These are phyloP conservation scores for Gila robusta DNA, from an alignment of 2,797 vertebrate species.

Conservation along the genomic window DNA sequence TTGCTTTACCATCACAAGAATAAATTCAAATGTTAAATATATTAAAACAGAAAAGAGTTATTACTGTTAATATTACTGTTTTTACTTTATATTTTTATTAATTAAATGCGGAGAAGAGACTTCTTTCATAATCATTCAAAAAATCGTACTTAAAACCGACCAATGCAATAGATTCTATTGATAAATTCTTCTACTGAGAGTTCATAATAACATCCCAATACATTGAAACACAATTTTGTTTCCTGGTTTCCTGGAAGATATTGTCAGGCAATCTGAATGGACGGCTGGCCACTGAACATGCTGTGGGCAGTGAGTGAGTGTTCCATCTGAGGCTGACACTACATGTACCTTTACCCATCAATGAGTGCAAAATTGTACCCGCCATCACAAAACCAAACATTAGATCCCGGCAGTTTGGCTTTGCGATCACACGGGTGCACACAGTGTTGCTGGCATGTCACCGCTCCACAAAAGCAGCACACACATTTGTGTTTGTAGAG, in stretches of 20 bases:
- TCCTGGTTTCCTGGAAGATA: neutral
- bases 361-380: slow-evolving; percentile 6
- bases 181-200: neutral
- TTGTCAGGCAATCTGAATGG: neutral
- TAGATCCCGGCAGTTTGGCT: neutral
- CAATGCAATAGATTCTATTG: too few species aligned
- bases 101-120: neutral
- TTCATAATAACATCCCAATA: neutral
- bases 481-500: slow-evolving; percentile 17
- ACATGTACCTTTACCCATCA: slow-evolving; percentile 11
- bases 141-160: neutral
- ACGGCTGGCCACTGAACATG: neutral
- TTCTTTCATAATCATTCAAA: neutral
- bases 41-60: neutral
- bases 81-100: neutral
- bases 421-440: neutral
- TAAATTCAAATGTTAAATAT: neutral
- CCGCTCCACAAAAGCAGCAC: slow-evolving; percentile 44
- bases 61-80: neutral
- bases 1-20: too few species aligned
- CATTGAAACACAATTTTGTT: neutral
- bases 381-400: neutral
- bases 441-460: slow-evolving; percentile 1
- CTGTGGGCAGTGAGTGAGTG: neutral
- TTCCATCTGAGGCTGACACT: neutral